Conservation (phyloP, 1,140 invertebrate genomes). For the Patella vulgata region DNA sequence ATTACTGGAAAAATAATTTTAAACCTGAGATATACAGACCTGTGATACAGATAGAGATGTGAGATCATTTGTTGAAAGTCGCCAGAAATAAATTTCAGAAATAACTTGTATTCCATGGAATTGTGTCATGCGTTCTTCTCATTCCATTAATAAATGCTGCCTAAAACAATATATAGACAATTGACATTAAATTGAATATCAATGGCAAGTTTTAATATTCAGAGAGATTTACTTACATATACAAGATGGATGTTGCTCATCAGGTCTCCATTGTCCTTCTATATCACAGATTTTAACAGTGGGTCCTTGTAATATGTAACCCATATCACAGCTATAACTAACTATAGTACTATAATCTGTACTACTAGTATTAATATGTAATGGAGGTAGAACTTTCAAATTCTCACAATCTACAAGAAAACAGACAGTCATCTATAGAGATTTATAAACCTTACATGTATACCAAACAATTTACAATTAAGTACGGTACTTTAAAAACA, state of each 20-base stretch:
- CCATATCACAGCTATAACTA: conserved; percentile 32
- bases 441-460: no score
- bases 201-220: not conserved
- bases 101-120: no score
- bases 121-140: no score
- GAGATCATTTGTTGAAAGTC: no score
- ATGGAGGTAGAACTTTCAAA: conserved; percentile 10
- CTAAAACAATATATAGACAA: no score
- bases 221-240: conserved; percentile 26
- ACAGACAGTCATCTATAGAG: not conserved
- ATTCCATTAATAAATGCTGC: no score
- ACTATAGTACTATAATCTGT: conserved; percentile 28
- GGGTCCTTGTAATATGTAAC: conserved; percentile 23
- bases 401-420: conserved; percentile 37
- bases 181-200: no score
- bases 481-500: no score
- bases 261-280: conserved; percentile 29
- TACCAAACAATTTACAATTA: no score
- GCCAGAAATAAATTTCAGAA: no score
- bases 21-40: no score
- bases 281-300: conserved; percentile 36
- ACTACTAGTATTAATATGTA: conserved; percentile 22
- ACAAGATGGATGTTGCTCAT: conserved; percentile 28
- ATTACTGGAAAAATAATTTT: conserved; percentile 39
- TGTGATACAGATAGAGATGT: no score